Evolutionary conservation across 2,797 vertebrate species (phyloP).

Genomic region (Sarcophilus harrisii): DNA sequence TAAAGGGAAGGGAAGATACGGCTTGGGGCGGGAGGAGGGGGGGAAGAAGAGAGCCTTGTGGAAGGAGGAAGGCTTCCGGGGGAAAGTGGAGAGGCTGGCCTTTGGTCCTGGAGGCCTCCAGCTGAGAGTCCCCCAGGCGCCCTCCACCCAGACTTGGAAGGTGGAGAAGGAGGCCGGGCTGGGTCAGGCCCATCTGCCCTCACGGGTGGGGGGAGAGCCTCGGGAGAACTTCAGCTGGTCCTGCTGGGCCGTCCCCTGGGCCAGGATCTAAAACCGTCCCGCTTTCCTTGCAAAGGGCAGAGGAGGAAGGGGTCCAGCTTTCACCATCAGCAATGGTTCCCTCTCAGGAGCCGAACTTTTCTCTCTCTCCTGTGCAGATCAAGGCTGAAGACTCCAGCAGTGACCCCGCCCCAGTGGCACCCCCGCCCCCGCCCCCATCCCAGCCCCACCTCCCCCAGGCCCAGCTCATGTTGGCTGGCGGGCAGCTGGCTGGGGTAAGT

Average conservation of each 20-base stretch:
- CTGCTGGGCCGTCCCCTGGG: neutral
- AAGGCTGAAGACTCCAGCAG: slow-evolving; percentile 92
- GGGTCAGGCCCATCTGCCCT: neutral
- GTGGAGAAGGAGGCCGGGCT: neutral
- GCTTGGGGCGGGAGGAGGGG: too few relatives aligned
- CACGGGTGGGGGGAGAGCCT: neutral
- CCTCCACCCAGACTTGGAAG: neutral
- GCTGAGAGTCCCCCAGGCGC: neutral
- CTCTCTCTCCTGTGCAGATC: slow-evolving; percentile 83
- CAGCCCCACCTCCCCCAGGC: slow-evolving; percentile 93
- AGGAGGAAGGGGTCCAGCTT: neutral
- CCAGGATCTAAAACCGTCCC: neutral
- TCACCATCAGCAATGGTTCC: neutral
- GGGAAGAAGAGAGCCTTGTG: neutral
- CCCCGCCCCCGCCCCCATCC: slow-evolving; percentile 81
- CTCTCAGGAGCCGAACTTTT: neutral
- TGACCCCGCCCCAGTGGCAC: slow-evolving; percentile 87
- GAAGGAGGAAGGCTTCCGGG: neutral
- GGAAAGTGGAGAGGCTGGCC: neutral
- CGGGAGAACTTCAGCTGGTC: neutral
- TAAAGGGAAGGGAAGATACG: too few relatives aligned
- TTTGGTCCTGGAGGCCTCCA: too few relatives aligned
- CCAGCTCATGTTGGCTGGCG: slow-evolving; percentile 94
- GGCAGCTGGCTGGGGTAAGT: slow-evolving; percentile 94
- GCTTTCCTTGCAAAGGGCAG: neutral